These are phyloP conservation scores for Prostheceraeus crozeri DNA, from an alignment of 2,888 invertebrate genomes.

Conservation along the genomic window DNA sequence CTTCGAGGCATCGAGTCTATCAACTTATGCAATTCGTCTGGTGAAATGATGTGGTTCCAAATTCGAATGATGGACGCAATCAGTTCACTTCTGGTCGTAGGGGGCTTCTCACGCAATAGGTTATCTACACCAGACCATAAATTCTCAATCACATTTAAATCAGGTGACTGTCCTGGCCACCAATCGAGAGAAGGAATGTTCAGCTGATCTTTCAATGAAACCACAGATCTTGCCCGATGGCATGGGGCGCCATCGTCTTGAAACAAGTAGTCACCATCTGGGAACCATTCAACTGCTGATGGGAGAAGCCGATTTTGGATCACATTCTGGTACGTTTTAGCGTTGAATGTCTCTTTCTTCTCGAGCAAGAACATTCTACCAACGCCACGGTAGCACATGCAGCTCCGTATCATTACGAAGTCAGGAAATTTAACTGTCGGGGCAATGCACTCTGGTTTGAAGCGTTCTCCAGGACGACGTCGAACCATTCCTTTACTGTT, in stretches of 20 bases:
- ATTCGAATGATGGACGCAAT: slow-evolving; percentile 16
- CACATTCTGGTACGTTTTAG: slow-evolving; percentile 8
- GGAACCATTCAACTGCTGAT: slow-evolving; percentile 3
- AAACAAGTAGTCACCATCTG: slow-evolving; percentile 12
- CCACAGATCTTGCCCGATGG: slow-evolving; percentile 20
- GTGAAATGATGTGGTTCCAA: slow-evolving; percentile 19
- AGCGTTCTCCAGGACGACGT: slow-evolving; percentile 19
- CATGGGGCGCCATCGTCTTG: slow-evolving; percentile 27
- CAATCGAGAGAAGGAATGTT: slow-evolving; percentile 19
- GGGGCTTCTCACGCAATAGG: slow-evolving; percentile 1
- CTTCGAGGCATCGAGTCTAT: slow-evolving; percentile 21
- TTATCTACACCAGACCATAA: slow-evolving; percentile 14
- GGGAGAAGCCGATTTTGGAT: not conserved
- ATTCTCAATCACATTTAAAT: slow-evolving; percentile 26
- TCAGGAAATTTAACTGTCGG: slow-evolving; percentile 9
- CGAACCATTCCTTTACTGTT: slow-evolving; percentile 14
- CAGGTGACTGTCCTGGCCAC: slow-evolving; percentile 29
- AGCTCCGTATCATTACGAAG: slow-evolving; percentile 6
- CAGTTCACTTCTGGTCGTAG: slow-evolving; percentile 19
- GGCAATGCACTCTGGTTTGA: slow-evolving; percentile 7
- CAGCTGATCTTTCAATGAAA: slow-evolving; percentile 19
- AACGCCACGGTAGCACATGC: not conserved
- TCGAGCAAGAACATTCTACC: slow-evolving; percentile 1
- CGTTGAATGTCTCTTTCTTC: no score
- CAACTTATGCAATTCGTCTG: slow-evolving; percentile 17